Evolutionary conservation across 2,888 invertebrate genomes (phyloP), one percentile per base, ranked within the genome.

Genomic region (Phanerotoma sp.): DNA sequence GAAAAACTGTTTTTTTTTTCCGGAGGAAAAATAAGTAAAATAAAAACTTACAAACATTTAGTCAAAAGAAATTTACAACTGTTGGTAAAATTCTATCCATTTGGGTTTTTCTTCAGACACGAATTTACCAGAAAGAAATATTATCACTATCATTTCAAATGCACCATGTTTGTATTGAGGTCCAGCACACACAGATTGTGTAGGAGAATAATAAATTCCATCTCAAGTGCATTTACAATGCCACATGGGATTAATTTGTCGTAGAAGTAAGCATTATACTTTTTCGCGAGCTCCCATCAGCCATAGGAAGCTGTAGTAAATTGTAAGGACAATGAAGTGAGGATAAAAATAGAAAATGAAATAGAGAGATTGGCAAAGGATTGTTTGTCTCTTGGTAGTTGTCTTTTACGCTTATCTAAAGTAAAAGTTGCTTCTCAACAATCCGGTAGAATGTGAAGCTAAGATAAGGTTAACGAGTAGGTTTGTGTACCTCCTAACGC

Each of bases 401-500:
- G 40, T 50, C 37, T 54, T 40, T 40, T 54, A 33, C 37, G 50
- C 51, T 59, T 48, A 52, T 60, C 58, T 37, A 41, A 22, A 20
- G 32, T 11, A 45, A 60, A 63, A 63, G 52, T 63, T 62, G 57
- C 52, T n/a, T n/a, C 51, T 58, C 60, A 57, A 62, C 62, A 52
- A 59, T 57, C 57, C 51, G 53, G 56, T 18, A 44, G 51, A 55
- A 49, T 53, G 46, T 22, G 32, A 45, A 13, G 3, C 45, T 32
- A 32, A 40, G 53, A 53, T 53, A 53, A 53, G 53, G 41, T 40
- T 53, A 53, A 53, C 47, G 40, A 53, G 38, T 46, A 33, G 33
- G 41, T 47, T 47, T 35, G 22, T 47, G 35, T 45, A 32, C 33
- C 20, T 47, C 18, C 38, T 11, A 38, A 15, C 15, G 35, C 35